These are phyloP conservation scores for Chlamydotis undulata DNA, from an alignment of 2,113 vertebrate species.

Conservation along the genomic window DNA sequence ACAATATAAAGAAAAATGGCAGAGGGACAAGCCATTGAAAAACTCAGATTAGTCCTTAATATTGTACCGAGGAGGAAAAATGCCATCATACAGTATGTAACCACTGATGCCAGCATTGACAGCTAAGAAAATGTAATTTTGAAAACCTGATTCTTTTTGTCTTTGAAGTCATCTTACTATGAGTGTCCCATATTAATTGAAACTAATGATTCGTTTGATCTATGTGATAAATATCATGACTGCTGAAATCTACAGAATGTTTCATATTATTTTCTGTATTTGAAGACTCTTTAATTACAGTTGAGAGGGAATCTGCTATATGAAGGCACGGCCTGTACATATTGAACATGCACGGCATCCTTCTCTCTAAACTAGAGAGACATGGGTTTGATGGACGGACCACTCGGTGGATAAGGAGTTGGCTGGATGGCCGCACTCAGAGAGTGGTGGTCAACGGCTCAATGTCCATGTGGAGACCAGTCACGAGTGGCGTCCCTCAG, in stretches of 20 bases:
- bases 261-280: not conserved
- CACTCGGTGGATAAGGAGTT: too few relatives aligned
- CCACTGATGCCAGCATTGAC: not conserved
- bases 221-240: not conserved
- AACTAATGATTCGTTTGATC: not conserved
- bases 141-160: not conserved
- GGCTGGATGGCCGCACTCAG: too few relatives aligned
- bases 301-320: not conserved
- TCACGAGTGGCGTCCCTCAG: too few relatives aligned
- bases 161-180: not conserved
- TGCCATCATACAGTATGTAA: not conserved
- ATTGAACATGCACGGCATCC: not conserved
- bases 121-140: not conserved
- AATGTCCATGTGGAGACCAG: too few relatives aligned
- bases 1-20: not conserved
- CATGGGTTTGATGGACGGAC: too few relatives aligned
- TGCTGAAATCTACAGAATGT: not conserved
- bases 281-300: slow-evolving; percentile 13
- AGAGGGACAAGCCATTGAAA: not conserved
- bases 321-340: not conserved
- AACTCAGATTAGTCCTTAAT: not conserved
- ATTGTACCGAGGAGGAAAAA: not conserved
- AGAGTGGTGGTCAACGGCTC: too few relatives aligned
- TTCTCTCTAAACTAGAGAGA: too few relatives aligned
- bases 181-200: not conserved